phyloP scores from a whole-genome alignment of 2,888 invertebrate species.

The Heteromyza rotundicornis region DNA sequence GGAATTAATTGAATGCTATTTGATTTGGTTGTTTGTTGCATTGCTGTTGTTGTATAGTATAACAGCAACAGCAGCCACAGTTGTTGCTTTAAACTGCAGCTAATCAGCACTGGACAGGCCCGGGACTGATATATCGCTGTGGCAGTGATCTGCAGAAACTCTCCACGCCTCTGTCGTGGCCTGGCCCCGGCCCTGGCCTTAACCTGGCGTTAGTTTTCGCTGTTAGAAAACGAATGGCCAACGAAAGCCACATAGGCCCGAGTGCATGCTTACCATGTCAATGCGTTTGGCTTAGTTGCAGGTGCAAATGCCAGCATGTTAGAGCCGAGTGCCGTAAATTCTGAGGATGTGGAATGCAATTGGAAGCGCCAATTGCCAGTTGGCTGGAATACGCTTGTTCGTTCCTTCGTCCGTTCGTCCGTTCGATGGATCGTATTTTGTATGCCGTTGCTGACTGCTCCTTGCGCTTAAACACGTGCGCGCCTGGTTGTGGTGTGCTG shows the following conservation, averaged over 20 bases:
- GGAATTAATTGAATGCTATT: conserved; percentile 20
- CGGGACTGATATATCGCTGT: too few species aligned
- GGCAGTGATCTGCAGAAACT: too few species aligned
- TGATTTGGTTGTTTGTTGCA: conserved; percentile 4
- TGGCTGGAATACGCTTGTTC: not conserved
- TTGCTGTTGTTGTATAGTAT: not conserved
- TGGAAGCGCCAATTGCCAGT: conserved; percentile 15
- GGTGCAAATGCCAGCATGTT: conserved; percentile 17
- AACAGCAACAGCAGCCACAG: not conserved
- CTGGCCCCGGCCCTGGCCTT: too few species aligned
- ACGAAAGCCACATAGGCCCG: too few species aligned
- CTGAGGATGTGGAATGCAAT: conserved; percentile 10
- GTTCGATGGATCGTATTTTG: not conserved
- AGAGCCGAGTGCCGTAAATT: conserved; percentile 7
- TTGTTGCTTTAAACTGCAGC: too few species aligned
- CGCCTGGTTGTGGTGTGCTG: not conserved
- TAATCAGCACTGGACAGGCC: not conserved
- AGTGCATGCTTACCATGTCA: not conserved
- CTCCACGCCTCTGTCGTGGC: too few species aligned
- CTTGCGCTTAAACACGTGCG: conserved; percentile 21
- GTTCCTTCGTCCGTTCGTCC: too few species aligned
- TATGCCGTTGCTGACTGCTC: not conserved
- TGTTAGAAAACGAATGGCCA: too few species aligned
- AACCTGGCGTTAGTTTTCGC: too few species aligned
- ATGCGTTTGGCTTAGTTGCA: conserved; percentile 9